Evolutionary conservation across 2,797 vertebrate species (phyloP).

Genomic region (Hipposideros larvatus): DNA sequence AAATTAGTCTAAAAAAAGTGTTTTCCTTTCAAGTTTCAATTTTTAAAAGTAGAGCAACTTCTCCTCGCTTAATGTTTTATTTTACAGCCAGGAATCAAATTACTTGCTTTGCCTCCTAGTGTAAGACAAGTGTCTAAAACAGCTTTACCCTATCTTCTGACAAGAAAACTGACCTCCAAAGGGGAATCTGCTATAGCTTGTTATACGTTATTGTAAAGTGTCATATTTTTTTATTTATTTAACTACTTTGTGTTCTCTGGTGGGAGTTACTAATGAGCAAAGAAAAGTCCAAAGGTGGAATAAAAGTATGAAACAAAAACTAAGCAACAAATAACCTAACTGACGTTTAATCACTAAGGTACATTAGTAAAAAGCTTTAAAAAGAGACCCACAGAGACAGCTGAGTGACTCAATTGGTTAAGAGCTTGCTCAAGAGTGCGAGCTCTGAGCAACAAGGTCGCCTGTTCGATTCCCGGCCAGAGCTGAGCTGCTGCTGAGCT

Average conservation of each 20-base stretch:
- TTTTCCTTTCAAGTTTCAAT: conserved; percentile 49
- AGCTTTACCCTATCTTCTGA: conserved; percentile 28
- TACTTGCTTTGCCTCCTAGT: conserved; percentile 6
- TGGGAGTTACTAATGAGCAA: conserved; percentile 30
- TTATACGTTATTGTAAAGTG: background rate
- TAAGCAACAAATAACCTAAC: background rate
- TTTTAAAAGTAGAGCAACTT: conserved; percentile 53
- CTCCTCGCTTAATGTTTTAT: conserved; percentile 12
- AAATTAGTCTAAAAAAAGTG: background rate
- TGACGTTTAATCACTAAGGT: conserved; percentile 12
- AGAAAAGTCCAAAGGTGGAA: conserved; percentile 33
- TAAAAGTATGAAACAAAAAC: conserved; percentile 42
- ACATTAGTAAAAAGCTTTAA: conserved; percentile 26
- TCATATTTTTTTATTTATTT: conserved; percentile 1
- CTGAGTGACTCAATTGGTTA: too few relatives aligned
- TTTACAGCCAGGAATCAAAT: conserved; percentile 31
- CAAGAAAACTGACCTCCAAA: background rate
- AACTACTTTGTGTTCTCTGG: conserved; percentile 18
- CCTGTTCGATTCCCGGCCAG: too few relatives aligned
- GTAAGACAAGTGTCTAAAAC: conserved; percentile 11
- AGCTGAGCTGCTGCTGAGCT: too few relatives aligned
- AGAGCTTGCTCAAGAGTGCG: too few relatives aligned
- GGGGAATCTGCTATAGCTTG: background rate
- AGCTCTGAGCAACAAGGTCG: too few relatives aligned
- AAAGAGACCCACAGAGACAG: too few relatives aligned